phyloP scores from a whole-genome alignment of 2,797 vertebrate species.

The Scomberomorus guttatus region DNA sequence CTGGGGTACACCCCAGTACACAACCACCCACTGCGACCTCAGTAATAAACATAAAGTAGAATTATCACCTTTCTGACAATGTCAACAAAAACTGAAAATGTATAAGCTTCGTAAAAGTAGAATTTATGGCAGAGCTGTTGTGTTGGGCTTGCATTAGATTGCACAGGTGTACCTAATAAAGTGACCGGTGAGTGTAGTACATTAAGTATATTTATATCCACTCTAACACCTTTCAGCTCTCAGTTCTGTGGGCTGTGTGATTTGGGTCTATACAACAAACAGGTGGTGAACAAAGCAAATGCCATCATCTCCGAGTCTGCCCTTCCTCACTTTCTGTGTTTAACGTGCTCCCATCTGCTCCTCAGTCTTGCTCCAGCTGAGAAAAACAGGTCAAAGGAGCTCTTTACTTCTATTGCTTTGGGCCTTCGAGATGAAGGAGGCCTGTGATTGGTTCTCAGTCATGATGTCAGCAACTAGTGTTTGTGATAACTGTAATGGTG shows the following conservation, averaged over 20 bases:
- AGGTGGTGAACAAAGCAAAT: constrained; percentile 64
- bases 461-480: constrained; percentile 20
- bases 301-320: constrained; percentile 45
- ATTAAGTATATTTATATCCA: constrained; percentile 34
- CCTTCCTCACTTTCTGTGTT: constrained; percentile 50
- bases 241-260: constrained; percentile 42
- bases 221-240: constrained; percentile 19
- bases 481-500: constrained; percentile 3
- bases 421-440: not conserved
- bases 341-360: constrained; percentile 56
- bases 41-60: too few relatives aligned
- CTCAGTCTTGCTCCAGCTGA: constrained; percentile 25
- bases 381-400: constrained; percentile 26
- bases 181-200: too few relatives aligned
- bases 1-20: too few relatives aligned
- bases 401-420: constrained; percentile 47
- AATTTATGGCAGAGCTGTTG: too few relatives aligned
- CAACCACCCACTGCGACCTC: too few relatives aligned
- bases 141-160: too few relatives aligned
- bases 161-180: too few relatives aligned
- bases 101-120: too few relatives aligned
- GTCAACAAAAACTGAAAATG: too few relatives aligned
- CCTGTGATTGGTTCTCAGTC: constrained; percentile 5
- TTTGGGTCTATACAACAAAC: constrained; percentile 37
- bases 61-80: too few relatives aligned